Evolutionary conservation across 2,888 invertebrate species (phyloP), one percentile per base, ranked within the genome.

Genomic region (Drosophila lacicola): DNA sequence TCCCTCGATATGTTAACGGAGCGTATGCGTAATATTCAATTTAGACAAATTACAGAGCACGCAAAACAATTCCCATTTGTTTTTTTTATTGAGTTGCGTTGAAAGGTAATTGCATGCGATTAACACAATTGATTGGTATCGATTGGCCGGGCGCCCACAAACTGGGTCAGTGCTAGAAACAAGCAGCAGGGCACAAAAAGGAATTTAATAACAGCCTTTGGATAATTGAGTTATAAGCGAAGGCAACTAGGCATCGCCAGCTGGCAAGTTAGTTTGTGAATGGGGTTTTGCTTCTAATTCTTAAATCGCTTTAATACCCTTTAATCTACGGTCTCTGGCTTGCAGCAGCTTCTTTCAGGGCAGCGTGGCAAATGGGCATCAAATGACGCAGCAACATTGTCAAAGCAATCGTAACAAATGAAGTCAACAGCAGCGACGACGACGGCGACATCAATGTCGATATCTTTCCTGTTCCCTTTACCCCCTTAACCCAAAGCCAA

Each of bases 381-480:
- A 81, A 82, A 84, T 84, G 85, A 83, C 80, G 83, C 81, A 72
- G 83, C 83, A 84, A 81, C 80, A 84, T 83, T 85, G 84, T 78
- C 84, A 85, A 84, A 82, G 85, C 82, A 86, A 85, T 84, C 72
- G 84, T 75, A 84, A 85, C 81, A 84, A 85, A 86, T 84, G 87
- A 86, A 85, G 82, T 84, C 87, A 84, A 76, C 80, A 67, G 67
- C 72, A 65, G 37, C 36, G 36, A 36, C 33, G 36, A 36, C 33
- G 56, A 54, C 55, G 19, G 19, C 29, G 29, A 50, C 46, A 63
- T 64, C 61, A 50, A 57, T 68, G 64, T 72, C 57, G 54, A 57
- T 75, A 47, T 57, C 45, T 41, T 51, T 62, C 33, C 17, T 54
- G n/a, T 25, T 29, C 8, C 29, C 2, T 8, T 29, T 29, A 29